Evolutionary conservation across 2,113 vertebrate genomes (phyloP), one percentile per base, ranked within the genome.

Genomic region (Eolophus roseicapilla): DNA sequence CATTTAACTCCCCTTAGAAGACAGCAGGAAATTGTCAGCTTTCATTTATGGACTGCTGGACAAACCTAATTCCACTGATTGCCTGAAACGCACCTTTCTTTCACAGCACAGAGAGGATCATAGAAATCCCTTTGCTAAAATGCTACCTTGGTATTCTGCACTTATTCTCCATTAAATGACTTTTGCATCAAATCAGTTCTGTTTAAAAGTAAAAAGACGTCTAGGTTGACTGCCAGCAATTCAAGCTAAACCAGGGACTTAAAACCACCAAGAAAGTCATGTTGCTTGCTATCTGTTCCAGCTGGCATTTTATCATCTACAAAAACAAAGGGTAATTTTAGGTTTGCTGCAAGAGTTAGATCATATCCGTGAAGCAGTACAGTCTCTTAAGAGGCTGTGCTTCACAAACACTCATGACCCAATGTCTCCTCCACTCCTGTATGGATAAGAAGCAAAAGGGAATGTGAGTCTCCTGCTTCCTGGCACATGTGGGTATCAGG

Each of bases 271-370:
- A 73, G 63, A 46, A 64, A 81, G 64, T 78, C 75, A 59, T 49
- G 60, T 39, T 79, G 60, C 69, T 85, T 92, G 71, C 64, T 88
- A 93, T 88, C 92, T 93, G 92, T n/a, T 93, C 70, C 86, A 90
- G 65, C 25, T 94, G 80, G 31, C 73, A 79, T 88, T 91, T 93
- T 91, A 84, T 79, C 37, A 86, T 37, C 52, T 52, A 67, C 11
- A 65, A 50, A 69, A 88, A 90, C 47, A 84, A 81, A 79, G n/a
- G 39, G 50, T 67, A 93, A 86, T 88, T 92, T 75, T 50, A 70
- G 53, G 43, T 91, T 69, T 92, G 78, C 78, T 62, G 65, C 24
- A 84, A 89, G 74, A 82, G 52, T 86, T 86, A 71, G 27, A 86
- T 60, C 23, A 29, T 46, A 74, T 43, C 33, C 95, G 64, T 60